Conservation (phyloP, 2,797 vertebrate genomes). For the Loris lydekkerianus region DNA sequence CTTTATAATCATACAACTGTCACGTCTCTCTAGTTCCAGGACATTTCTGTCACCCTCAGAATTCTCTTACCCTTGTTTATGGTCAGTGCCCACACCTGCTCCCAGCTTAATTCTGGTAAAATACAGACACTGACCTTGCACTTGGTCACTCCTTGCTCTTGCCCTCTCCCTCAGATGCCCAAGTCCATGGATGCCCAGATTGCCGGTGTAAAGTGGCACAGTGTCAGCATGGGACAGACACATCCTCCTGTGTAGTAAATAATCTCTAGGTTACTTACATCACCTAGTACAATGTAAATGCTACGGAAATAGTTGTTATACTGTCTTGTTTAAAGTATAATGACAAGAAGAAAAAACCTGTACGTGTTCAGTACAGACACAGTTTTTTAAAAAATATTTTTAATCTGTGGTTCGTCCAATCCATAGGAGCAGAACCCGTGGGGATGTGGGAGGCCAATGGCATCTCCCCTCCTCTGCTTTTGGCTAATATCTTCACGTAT, state of each 20-base stretch:
- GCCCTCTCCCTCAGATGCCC: background rate
- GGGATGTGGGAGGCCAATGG: background rate
- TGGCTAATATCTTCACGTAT: fast-evolving
- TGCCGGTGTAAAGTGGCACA: background rate
- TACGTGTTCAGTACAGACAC: background rate
- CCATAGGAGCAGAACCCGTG: background rate
- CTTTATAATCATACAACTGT: fast-evolving
- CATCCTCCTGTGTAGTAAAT: background rate
- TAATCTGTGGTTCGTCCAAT: too few species aligned
- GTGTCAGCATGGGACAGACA: background rate
- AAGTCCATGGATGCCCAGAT: background rate
- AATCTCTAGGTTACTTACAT: background rate
- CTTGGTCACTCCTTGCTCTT: background rate
- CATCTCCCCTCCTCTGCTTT: too few species aligned
- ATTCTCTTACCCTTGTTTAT: too few species aligned
- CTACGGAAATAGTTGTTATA: background rate
- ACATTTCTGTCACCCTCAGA: fast-evolving
- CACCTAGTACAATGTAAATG: background rate
- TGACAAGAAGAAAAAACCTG: background rate
- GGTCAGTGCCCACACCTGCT: background rate
- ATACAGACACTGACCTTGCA: fast-evolving
- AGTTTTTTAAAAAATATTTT: background rate
- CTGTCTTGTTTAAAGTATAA: background rate
- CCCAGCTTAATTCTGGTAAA: background rate
- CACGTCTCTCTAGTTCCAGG: too few species aligned